phyloP scores from a whole-genome alignment of 2,797 vertebrate species.

The Peromyscus aztecus region DNA sequence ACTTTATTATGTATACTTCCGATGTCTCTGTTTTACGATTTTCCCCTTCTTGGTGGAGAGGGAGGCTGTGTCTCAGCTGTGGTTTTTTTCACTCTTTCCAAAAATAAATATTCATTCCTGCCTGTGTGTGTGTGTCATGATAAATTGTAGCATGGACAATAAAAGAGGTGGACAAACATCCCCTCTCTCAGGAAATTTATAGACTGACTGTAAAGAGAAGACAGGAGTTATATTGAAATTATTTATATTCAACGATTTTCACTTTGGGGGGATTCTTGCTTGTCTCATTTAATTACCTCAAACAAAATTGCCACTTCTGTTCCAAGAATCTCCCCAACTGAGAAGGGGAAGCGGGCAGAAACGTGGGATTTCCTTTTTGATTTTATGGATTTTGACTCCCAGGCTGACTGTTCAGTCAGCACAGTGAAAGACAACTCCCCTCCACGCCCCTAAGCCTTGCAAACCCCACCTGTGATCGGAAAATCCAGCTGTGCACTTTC shows the following conservation, averaged over 20 bases:
- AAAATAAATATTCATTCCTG: neutral
- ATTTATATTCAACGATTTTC: conserved; percentile 53
- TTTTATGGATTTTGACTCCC: conserved; percentile 61
- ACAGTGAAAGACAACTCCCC: conserved; percentile 13
- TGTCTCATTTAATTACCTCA: conserved; percentile 57
- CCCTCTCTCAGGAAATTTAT: neutral
- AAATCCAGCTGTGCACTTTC: conserved; percentile 57
- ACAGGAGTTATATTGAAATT: conserved; percentile 50
- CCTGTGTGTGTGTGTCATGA: neutral
- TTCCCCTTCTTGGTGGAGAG: neutral
- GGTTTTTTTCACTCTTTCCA: neutral
- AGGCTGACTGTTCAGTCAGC: conserved; percentile 18
- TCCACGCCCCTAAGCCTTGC: neutral
- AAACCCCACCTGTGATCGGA: conserved; percentile 53
- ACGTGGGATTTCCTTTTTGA: neutral
- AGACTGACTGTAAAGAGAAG: conserved; percentile 41
- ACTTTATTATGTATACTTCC: neutral
- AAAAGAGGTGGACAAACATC: neutral
- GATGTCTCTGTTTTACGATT: neutral
- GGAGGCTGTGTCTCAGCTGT: neutral
- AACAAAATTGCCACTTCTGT: conserved; percentile 18
- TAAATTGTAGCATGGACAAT: neutral
- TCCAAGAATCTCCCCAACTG: neutral
- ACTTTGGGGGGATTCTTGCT: neutral
- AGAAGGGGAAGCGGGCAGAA: conserved; percentile 42